Evolutionary conservation across 2,797 vertebrate genomes (phyloP), one percentile per base, ranked within the genome.

Genomic region (Telmatherina bonti): DNA sequence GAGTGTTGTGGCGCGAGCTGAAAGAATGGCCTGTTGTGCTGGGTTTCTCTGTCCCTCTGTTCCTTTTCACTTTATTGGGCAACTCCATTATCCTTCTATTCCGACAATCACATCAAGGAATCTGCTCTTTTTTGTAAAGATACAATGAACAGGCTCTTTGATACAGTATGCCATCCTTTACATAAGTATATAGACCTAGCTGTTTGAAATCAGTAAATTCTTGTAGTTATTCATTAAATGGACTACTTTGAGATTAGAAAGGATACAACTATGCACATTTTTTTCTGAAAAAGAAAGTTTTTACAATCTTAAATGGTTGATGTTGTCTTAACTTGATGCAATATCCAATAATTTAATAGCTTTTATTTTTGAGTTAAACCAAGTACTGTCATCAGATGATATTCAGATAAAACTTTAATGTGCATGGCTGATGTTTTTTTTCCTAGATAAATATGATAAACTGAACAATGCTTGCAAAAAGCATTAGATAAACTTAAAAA

Each of bases 11-110:
- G 88, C 85, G 90, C 85, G 81, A 85, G 88, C 86, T 88, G 82
- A 89, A 89, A 93, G 92, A 92, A 93, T 91, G 87, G 90, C 85
- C 88, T 85, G 90, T 93, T 93, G 88, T 93, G 82, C 88, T 82
- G 83, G 65, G 87, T 81, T 82, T 74, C 76, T 79, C 74, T 81
- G 71, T 78, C 87, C 54, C 74, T 78, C 72, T 60, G 56, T 76
- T 78, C 74, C 59, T 53, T 65, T 78, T 57, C 52, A 78, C 61
- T 83, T 83, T 76, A 82, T 83, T 77, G 65, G 69, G 67, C 72
- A 76, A 75, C 78, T 86, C 78, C 76, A 81, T 91, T 86, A 76
- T 82, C 60, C 72, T 30, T 76, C 76, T 78, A 86, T 83, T 74
- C 67, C 75, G 67, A 79, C 61, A 76, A 54, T 84, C 84, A 61